Evolutionary conservation across 1,140 invertebrate species (phyloP), one percentile per base, ranked within the genome.

Genomic region (Platorchestia sp.): DNA sequence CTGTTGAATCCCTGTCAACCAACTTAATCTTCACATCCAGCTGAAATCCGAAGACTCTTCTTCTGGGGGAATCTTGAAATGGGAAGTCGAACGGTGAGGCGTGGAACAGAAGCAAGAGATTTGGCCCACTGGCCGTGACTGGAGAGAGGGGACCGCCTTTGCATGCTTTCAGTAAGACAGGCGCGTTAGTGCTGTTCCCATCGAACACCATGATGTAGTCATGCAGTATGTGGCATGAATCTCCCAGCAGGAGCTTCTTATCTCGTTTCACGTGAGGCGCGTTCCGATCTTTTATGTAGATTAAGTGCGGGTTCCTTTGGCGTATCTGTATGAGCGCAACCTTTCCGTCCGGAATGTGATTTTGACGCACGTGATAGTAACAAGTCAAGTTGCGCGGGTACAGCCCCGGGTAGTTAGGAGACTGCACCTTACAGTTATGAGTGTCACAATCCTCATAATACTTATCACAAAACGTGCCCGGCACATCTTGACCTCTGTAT

Each of bases 161-260:
- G 97, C 99, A 99, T 97, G 99, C 99, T 97, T 98, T 98, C 96
- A 99, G 97, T 96, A 99, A 98, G 95, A 99, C 98, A 6, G 98
- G 98, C 97, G 99, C 98, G 96, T 98, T 97, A 10, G 98, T 99
- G 95, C 98, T 99, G 96, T 99, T 99, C 87, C 99, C 98, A 97
- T 99, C 99, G 97, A 99, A 99, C 51, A 99, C 98, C 27, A 98
- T 99, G 96, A 99, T 98, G 97, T 98, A 99, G 97, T 99, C 98
- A 97, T 98, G 97, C 96, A 99, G 98, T 97, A 98, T 98, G 97
- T 99, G 98, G 97, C 98, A 99, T 53, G 95, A 75, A 86, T 93
- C 45, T 59, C 95, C 95, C 45, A 96, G 93, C 44, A 95, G 89
- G n/a, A 96, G 90, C 45, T 95, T 96, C 59, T 89, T 95, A 75